These are phyloP conservation scores for Xylocopa sonorina DNA, from an alignment of 1,140 invertebrate genomes.

Conservation along the genomic window DNA sequence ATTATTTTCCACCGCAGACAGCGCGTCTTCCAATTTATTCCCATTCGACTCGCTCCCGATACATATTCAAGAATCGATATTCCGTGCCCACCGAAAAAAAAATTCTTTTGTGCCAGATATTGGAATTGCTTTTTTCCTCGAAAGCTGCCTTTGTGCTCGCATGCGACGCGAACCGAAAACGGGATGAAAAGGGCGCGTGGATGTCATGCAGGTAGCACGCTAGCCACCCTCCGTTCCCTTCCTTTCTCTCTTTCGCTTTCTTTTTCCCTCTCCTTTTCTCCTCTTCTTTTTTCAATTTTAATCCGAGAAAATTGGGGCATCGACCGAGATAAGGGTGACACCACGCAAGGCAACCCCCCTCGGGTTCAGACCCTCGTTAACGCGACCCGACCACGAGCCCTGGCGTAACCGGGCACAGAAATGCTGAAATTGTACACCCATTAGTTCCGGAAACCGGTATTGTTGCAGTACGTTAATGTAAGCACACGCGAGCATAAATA, in stretches of 20 bases:
- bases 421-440: conserved; percentile 59
- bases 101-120: conserved; percentile 51
- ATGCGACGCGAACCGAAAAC: conserved; percentile 32
- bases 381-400: conserved; percentile 32
- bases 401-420: conserved; percentile 55
- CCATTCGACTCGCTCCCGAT: conserved; percentile 34
- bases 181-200: conserved; percentile 51
- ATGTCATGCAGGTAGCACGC: conserved; percentile 36
- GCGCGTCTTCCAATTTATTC: conserved; percentile 33
- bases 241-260: not conserved
- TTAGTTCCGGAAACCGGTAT: conserved; percentile 35
- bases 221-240: not conserved
- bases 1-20: conserved; percentile 15
- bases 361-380: conserved; percentile 67
- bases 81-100: not conserved
- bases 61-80: conserved; percentile 52
- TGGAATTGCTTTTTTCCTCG: conserved; percentile 46
- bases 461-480: conserved; percentile 34
- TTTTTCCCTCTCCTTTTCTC: not conserved
- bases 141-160: conserved; percentile 42
- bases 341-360: conserved; percentile 56
- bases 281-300: conserved; percentile 63
- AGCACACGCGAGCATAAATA: conserved; percentile 24
- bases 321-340: conserved; percentile 72
- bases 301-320: conserved; percentile 71